A percentile compares a stretch with the other conserved stretches of the same genome.
These are phyloP conservation scores for Brienomyrus brachyistius DNA, from an alignment of 2,113 vertebrate genomes.

Conservation along the genomic window DNA sequence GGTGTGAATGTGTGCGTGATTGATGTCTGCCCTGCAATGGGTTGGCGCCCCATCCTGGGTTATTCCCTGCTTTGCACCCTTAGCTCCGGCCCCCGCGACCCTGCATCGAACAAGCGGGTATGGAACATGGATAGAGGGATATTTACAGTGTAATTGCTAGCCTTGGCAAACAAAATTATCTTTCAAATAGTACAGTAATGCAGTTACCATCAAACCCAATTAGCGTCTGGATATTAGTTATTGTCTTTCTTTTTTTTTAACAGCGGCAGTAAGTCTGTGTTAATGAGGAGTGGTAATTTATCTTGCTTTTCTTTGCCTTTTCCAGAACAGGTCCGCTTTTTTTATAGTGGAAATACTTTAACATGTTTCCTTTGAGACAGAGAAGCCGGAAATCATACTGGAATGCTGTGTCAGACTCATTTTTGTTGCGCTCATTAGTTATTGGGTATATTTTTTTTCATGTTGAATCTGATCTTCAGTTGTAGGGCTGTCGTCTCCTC, in stretches of 20 bases:
- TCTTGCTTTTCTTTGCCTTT: neutral
- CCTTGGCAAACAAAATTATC: neutral
- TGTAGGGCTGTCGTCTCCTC: neutral
- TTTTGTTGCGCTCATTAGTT: neutral
- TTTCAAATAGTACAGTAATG: neutral
- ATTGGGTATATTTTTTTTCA: neutral
- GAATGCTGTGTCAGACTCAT: neutral
- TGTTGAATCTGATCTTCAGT: neutral
- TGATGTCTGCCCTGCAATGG: neutral
- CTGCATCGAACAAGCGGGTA: neutral
- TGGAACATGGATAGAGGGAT: neutral
- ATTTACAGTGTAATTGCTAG: neutral
- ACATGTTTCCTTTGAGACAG: neutral
- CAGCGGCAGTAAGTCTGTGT: neutral
- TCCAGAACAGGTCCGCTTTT: neutral
- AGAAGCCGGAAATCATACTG: neutral
- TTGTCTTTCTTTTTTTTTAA: neutral
- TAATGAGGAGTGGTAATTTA: neutral
- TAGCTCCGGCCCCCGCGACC: neutral
- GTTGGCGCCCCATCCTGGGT: neutral
- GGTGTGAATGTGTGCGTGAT: neutral
- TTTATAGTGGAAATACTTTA: neutral
- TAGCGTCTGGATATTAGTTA: neutral
- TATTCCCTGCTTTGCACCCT: neutral
- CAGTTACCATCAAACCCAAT: neutral